These are phyloP conservation scores for Corythornis leucogaster DNA, from an alignment of 2,797 vertebrate species.

Conservation along the genomic window DNA sequence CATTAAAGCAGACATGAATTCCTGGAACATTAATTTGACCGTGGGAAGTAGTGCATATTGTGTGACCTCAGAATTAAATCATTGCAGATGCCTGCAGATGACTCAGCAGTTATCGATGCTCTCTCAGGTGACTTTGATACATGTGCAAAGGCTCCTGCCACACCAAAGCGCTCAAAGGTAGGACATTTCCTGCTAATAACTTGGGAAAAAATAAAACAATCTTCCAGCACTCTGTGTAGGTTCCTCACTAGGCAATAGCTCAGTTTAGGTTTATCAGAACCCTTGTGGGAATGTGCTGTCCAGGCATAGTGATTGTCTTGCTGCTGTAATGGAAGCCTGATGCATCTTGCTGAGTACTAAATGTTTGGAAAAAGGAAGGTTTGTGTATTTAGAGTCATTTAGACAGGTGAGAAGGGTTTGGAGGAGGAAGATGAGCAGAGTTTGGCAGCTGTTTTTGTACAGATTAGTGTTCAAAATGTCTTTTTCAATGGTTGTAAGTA, in stretches of 20 bases:
- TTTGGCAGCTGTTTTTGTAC: not conserved
- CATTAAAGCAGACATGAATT: not conserved
- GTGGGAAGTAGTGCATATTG: not conserved
- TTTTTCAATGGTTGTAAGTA: fast-evolving
- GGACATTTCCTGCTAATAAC: not conserved
- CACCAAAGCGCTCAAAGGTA: conserved; percentile 72
- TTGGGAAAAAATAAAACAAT: not conserved
- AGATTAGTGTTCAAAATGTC: not conserved
- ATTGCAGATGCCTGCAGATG: conserved; percentile 65
- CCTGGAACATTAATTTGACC: not conserved
- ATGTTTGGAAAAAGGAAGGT: not conserved
- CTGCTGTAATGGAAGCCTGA: no score
- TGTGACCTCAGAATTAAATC: not conserved
- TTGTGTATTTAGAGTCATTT: not conserved
- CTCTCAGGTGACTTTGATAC: conserved; percentile 74
- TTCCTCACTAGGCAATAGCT: not conserved
- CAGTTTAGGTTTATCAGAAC: not conserved
- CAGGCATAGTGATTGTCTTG: no score
- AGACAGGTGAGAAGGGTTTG: not conserved
- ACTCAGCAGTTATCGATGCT: conserved; percentile 67
- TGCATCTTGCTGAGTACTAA: not conserved
- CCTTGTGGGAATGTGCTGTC: not conserved
- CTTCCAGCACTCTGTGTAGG: not conserved
- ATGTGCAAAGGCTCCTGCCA: conserved; percentile 46
- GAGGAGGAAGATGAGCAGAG: not conserved